Conservation (phyloP, 2,888 invertebrate genomes). For the Sinopyrophorus schimmeli region DNA sequence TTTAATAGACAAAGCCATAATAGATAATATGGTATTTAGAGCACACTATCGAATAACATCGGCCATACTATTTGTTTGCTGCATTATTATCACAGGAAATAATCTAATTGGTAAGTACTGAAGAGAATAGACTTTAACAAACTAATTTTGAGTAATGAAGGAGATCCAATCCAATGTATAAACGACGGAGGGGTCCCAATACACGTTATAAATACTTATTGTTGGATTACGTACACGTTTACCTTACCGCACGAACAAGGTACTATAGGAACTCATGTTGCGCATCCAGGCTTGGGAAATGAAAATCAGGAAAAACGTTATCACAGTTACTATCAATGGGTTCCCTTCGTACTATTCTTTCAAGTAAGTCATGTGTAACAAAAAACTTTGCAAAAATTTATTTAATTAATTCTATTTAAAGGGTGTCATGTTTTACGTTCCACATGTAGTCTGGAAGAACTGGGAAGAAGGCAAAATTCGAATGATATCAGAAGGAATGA, state of each 20-base stretch:
- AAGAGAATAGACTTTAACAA: not conserved
- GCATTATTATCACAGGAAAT: constrained; percentile 86
- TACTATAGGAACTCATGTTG: constrained; percentile 64
- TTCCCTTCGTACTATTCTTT: constrained; percentile 88
- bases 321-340: constrained; percentile 93
- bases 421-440: constrained; percentile 84
- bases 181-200: constrained; percentile 77
- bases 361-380: too few relatives aligned
- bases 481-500: constrained; percentile 85
- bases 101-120: constrained; percentile 80
- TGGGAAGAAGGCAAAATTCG: constrained; percentile 89
- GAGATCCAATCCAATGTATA: constrained; percentile 87
- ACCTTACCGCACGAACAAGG: constrained; percentile 74
- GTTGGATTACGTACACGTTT: constrained; percentile 90
- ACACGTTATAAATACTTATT: constrained; percentile 86
- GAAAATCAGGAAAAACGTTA: constrained; percentile 73
- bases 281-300: constrained; percentile 78
- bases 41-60: constrained; percentile 88
- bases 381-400: too few relatives aligned
- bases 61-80: constrained; percentile 82
- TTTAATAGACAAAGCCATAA: constrained; percentile 84
- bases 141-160: constrained; percentile 55
- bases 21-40: constrained; percentile 88
- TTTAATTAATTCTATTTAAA: too few relatives aligned
- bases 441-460: constrained; percentile 92